Percentiles rank a stretch among this genome's conserved stretches.
These are phyloP conservation scores for Agrotis ipsilon DNA, from an alignment of 2,888 invertebrate species.

Conservation along the genomic window DNA sequence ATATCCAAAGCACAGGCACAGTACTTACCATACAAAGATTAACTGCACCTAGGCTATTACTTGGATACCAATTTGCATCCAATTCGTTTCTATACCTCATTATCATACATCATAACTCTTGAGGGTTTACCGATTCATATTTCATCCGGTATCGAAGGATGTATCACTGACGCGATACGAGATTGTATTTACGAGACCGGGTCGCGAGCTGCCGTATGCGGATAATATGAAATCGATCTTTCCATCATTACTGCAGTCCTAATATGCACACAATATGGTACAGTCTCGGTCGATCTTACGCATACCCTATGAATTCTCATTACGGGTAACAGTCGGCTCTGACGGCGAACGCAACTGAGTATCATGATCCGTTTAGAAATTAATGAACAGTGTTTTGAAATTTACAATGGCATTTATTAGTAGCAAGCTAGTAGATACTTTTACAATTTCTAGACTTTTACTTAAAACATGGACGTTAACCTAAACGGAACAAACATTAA, in stretches of 20 bases:
- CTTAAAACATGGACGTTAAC: slow-evolving; percentile 10
- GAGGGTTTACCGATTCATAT: slow-evolving; percentile 82
- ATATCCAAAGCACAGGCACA: slow-evolving; percentile 45
- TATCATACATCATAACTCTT: slow-evolving; percentile 85
- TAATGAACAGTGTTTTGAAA: slow-evolving; percentile 50
- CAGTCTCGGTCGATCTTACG: slow-evolving; percentile 67
- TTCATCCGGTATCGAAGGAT: slow-evolving; percentile 85
- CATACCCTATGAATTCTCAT: slow-evolving; percentile 59
- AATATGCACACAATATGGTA: slow-evolving; percentile 74
- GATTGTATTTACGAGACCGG: slow-evolving; percentile 85
- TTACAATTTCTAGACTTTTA: slow-evolving; percentile 36
- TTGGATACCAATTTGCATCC: slow-evolving; percentile 72
- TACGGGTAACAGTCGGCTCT: slow-evolving; percentile 43
- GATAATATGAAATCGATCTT: slow-evolving; percentile 79
- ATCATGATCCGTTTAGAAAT: slow-evolving; percentile 55
- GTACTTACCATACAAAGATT: slow-evolving; percentile 61
- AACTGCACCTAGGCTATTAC: slow-evolving; percentile 74
- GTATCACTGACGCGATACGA: slow-evolving; percentile 83
- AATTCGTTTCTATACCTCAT: slow-evolving; percentile 73
- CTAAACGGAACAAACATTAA: slow-evolving; percentile 23
- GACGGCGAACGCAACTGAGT: slow-evolving; percentile 35
- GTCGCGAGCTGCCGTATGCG: slow-evolving; percentile 75
- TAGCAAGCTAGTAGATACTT: slow-evolving; percentile 9
- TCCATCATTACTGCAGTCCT: slow-evolving; percentile 74
- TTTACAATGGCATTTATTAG: slow-evolving; percentile 27